Evolutionary conservation across 2,888 invertebrate genomes (phyloP).

Genomic region (Auanema sp.): DNA sequence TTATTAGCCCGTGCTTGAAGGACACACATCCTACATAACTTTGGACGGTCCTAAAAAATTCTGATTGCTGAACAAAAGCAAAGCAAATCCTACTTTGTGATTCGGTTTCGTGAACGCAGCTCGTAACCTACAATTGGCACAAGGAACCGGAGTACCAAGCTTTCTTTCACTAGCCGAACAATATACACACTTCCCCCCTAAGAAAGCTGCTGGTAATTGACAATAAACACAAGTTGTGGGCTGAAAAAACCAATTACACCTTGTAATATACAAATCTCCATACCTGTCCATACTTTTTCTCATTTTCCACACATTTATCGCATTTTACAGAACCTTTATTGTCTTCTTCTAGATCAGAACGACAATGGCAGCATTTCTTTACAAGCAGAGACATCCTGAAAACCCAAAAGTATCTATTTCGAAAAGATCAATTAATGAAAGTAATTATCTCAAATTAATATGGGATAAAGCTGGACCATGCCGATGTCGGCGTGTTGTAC

Average conservation of each 20-base stretch:
- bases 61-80: neutral
- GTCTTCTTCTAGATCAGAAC: conserved; percentile 13
- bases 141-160: conserved; percentile 46
- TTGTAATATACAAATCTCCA: neutral
- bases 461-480: neutral
- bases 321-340: conserved; percentile 28
- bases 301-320: conserved; percentile 54
- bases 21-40: conserved; percentile 47
- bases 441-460: neutral
- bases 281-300: conserved; percentile 55
- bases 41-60: conserved; percentile 13
- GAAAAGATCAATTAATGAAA: neutral
- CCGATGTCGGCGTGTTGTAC: too few relatives aligned
- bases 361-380: conserved; percentile 20
- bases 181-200: conserved; percentile 51
- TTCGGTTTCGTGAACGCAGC: conserved; percentile 44
- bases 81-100: conserved; percentile 21
- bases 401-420: neutral
- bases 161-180: conserved; percentile 52
- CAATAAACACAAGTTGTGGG: conserved; percentile 53
- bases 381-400: conserved; percentile 14
- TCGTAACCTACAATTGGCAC: conserved; percentile 47
- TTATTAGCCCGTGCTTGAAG: conserved; percentile 30
- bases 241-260: conserved; percentile 24
- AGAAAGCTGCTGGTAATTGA: conserved; percentile 55